Base-by-base conservation (phyloP, 2,113 vertebrate species). In the Daphoenositta chrysoptera region DNA sequence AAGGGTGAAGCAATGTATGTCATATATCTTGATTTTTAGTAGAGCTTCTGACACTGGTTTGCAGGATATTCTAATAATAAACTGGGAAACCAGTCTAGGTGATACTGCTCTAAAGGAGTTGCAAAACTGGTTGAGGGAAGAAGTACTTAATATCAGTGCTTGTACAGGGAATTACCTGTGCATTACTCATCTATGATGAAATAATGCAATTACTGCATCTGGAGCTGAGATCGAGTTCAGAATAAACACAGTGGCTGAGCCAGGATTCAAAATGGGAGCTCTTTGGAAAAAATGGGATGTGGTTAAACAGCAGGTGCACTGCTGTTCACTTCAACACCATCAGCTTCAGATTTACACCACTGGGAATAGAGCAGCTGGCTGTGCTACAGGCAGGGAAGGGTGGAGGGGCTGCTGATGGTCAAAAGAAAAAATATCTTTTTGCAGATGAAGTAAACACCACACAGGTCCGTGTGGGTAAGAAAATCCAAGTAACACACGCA, bases 1-100 rank as follows among this genome's bases (percentile, higher is more conserved):
- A 93, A 93, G 68, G 68, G 56, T 8, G 1, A 83, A 90, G 89
- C 71, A 58, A 30, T 83, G 16, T 44, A 42, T 50, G 54, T 78
- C 39, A 51, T 89, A 68, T 60, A 90, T 86, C 90, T 96, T 92
- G 90, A 66, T 89, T 95, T 97, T 94, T 47, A 93, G 79, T 47
- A 47, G 68, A 57, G 54, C 45, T 92, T 58, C 35, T 96, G 92
- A 87, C 45, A 57, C 27, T 86, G 79, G 39, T 64, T 95, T 94
- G 79, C 42, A 81, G 68, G 50, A 65, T 92, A 81, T 77, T 93
- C 92, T 96, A 94, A 94, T 83, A 95, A 90, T 92, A 89, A 93
- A 86, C 71, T 73, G 88, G 58, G 56, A 83, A 94, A 61, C n/a
- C 16, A 50, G 78, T 88, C 58, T 80, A 50, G 37, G 42, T 90